Conservation (phyloP, 2,797 vertebrate genomes). For the Eurystomus glaucurus region DNA sequence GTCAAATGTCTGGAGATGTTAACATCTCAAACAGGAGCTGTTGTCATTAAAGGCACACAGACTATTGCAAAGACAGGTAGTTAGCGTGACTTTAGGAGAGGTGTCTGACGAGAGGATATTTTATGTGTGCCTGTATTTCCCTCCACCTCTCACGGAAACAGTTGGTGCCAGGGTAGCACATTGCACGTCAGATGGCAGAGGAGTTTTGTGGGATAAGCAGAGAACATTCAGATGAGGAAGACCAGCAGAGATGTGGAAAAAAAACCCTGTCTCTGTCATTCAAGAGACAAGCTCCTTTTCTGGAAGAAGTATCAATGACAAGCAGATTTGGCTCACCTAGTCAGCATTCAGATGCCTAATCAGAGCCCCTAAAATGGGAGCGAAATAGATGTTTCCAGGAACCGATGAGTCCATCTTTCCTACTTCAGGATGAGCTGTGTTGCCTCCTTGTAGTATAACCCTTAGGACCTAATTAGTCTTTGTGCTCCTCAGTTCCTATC, state of each 20-base stretch:
- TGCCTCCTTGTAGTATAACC: accelerated
- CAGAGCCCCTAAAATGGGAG: not conserved
- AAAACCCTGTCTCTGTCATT: not conserved
- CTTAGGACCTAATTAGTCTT: not conserved
- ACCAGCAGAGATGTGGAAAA: not conserved
- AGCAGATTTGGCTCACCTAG: not conserved
- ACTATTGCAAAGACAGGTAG: constrained; percentile 21
- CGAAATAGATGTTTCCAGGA: not conserved
- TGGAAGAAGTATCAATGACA: not conserved
- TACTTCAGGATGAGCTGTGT: not conserved
- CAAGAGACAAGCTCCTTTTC: not conserved
- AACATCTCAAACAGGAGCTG: constrained; percentile 50
- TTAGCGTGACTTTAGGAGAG: not conserved
- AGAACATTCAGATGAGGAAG: not conserved
- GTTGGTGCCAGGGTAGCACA: not conserved
- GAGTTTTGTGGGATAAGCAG: constrained; percentile 29
- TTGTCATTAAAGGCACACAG: constrained; percentile 10
- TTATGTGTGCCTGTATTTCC: not conserved
- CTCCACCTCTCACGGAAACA: not conserved
- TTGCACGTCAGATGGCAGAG: constrained; percentile 15
- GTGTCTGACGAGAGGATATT: not conserved
- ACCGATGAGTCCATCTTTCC: not conserved
- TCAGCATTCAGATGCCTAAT: not conserved
- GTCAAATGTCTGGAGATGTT: constrained; percentile 65
- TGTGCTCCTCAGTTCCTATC: not conserved